A percentile compares a stretch with the other conserved stretches of the same genome.
These are phyloP conservation scores for Cyprinodon brontotheroides DNA, from an alignment of 2,113 vertebrate genomes.

Conservation along the genomic window DNA sequence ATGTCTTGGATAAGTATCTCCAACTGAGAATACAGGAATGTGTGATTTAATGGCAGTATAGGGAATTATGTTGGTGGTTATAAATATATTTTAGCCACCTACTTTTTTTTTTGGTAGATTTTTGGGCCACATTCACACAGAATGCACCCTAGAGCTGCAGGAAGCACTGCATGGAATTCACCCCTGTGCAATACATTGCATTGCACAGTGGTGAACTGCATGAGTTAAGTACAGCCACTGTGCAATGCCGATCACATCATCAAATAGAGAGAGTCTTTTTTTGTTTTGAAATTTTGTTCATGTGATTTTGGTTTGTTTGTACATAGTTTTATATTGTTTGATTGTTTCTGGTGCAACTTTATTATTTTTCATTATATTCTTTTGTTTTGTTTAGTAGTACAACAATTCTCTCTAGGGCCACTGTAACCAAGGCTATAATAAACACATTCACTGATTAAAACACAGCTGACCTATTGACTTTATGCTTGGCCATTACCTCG, in stretches of 20 bases:
- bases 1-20: too few species aligned
- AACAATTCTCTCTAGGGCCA: not conserved
- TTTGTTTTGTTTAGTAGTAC: not conserved
- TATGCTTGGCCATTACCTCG: constrained; percentile 11
- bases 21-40: not conserved
- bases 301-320: not conserved
- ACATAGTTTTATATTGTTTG: not conserved
- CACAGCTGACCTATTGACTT: constrained; percentile 51
- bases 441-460: constrained; percentile 27
- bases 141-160: too few species aligned
- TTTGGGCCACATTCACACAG: too few species aligned
- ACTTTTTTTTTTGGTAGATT: not conserved
- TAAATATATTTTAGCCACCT: not conserved
- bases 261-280: not conserved
- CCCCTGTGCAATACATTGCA: too few species aligned
- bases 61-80: not conserved
- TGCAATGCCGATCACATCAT: not conserved
- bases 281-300: not conserved
- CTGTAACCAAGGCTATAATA: not conserved
- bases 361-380: not conserved
- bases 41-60: not conserved
- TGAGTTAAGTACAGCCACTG: too few species aligned
- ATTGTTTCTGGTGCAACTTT: not conserved
- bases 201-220: too few species aligned
- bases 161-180: too few species aligned